Evolutionary conservation across 2,113 vertebrate species (phyloP).

Genomic region (Paradoxurus hermaphroditus): DNA sequence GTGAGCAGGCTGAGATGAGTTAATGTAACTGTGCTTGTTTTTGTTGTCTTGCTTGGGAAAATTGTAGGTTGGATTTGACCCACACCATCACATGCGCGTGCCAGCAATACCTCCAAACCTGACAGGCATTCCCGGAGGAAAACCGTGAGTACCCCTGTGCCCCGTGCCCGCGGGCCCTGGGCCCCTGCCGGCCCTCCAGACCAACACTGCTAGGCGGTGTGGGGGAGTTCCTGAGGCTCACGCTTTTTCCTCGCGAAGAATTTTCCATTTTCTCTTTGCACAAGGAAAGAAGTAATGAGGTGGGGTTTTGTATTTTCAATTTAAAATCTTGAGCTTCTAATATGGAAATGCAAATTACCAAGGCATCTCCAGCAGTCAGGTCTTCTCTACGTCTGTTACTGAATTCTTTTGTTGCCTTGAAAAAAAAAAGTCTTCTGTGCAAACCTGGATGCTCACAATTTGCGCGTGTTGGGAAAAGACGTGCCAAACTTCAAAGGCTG

Average conservation of each 20-base stretch:
- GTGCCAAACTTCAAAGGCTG: conserved; percentile 59
- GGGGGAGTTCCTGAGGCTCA: not conserved
- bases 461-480: conserved; percentile 50
- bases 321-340: conserved; percentile 48
- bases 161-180: not conserved
- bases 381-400: conserved; percentile 40
- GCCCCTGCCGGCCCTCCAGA: not conserved
- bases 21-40: not conserved
- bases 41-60: conserved; percentile 74
- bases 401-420: conserved; percentile 15
- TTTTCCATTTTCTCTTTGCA: conserved; percentile 64
- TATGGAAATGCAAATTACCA: conserved; percentile 54
- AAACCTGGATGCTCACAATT: conserved; percentile 62
- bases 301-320: conserved; percentile 30
- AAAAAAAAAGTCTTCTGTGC: not conserved
- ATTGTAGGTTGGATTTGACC: conserved; percentile 90
- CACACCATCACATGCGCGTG: conserved; percentile 91
- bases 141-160: conserved; percentile 85
- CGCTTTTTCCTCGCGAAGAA: conserved; percentile 13
- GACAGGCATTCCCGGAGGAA: conserved; percentile 91
- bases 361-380: conserved; percentile 41
- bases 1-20: not conserved
- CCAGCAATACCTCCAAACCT: conserved; percentile 90
- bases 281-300: conserved; percentile 44
- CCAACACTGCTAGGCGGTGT: conserved; percentile 4